Evolutionary conservation across 2,113 vertebrate species (phyloP).

Genomic region (Helogale parvula): DNA sequence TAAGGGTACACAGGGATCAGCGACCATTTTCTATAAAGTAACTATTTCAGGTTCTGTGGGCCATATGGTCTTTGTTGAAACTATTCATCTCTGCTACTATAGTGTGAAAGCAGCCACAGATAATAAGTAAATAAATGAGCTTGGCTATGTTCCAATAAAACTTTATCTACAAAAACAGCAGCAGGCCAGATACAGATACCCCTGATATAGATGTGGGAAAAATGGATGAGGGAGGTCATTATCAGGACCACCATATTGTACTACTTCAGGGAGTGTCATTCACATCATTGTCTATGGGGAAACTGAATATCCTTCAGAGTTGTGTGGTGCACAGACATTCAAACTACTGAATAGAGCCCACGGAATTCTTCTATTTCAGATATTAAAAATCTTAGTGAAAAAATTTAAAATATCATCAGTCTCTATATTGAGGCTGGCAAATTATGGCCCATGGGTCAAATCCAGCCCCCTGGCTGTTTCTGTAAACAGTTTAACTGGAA

Average conservation of each 20-base stretch:
- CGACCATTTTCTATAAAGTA: not conserved
- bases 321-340: not conserved
- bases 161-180: slow-evolving; percentile 19
- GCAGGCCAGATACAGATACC: not conserved
- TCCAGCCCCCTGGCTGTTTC: not conserved
- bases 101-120: not conserved
- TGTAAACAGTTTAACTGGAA: not conserved
- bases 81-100: not conserved
- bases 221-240: not conserved
- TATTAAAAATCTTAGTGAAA: not conserved
- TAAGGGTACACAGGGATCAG: not conserved
- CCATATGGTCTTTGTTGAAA: not conserved
- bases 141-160: not conserved
- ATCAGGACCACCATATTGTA: not conserved
- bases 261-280: not conserved
- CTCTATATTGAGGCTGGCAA: not conserved
- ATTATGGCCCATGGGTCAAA: not conserved
- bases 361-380: not conserved
- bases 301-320: not conserved
- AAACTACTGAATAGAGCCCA: not conserved
- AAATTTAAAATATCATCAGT: not conserved
- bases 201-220: not conserved
- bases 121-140: not conserved
- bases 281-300: not conserved
- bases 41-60: not conserved